Evolutionary conservation across 2,113 vertebrate genomes (phyloP).

Genomic region (Callionymus lyra): DNA sequence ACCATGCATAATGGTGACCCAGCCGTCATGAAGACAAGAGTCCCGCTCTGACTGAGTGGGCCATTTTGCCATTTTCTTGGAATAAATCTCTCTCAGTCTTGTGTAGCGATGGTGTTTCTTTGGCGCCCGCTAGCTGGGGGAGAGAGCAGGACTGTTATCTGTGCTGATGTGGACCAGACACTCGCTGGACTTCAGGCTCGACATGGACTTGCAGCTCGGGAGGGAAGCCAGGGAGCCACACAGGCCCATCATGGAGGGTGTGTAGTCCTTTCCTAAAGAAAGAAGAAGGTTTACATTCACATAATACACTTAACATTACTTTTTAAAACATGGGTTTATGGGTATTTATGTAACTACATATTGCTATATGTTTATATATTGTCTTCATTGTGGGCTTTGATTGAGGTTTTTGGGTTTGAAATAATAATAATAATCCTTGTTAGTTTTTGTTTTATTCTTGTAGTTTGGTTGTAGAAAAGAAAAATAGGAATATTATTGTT

Average conservation of each 20-base stretch:
- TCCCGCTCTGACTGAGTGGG: not conserved
- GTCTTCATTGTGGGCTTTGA: too few species aligned
- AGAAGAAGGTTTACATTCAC: not conserved
- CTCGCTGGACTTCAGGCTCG: slow-evolving; percentile 94
- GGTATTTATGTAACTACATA: too few species aligned
- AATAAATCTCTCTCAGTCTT: slow-evolving; percentile 28
- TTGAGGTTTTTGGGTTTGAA: too few species aligned
- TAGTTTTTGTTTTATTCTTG: too few species aligned
- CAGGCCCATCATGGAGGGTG: slow-evolving; percentile 91
- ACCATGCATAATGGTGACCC: too few species aligned
- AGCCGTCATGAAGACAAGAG: too few species aligned
- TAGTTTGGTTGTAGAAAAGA: too few species aligned
- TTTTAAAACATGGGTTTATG: too few species aligned
- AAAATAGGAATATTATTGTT: too few species aligned
- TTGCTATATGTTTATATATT: too few species aligned
- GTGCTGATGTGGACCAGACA: slow-evolving; percentile 95
- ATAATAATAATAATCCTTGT: too few species aligned
- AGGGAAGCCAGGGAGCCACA: slow-evolving; percentile 90
- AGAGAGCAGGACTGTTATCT: slow-evolving; percentile 85
- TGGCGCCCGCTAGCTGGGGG: slow-evolving; percentile 78
- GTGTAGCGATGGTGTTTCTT: slow-evolving; percentile 32
- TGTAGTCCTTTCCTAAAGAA: slow-evolving; percentile 82
- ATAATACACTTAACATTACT: too few species aligned
- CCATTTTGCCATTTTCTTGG: slow-evolving; percentile 7
- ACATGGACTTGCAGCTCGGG: slow-evolving; percentile 90